Conservation (phyloP, 2,797 vertebrate genomes). For the Cyprinella venusta region DNA sequence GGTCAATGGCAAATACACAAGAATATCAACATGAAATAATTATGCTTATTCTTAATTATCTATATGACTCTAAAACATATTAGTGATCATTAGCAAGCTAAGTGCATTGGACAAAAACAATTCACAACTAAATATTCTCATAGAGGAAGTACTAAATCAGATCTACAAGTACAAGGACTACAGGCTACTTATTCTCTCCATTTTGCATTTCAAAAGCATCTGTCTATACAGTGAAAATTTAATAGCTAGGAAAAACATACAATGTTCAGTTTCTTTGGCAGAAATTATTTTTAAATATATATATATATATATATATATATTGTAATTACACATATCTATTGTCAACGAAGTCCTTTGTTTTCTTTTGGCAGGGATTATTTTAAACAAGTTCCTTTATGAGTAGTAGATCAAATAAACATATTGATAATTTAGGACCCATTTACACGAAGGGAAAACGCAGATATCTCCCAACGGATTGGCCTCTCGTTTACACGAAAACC, state of each 20-base stretch:
- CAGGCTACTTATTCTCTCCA: background rate
- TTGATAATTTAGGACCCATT: too few species aligned
- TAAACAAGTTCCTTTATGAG: background rate
- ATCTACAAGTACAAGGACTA: background rate
- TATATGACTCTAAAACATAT: background rate
- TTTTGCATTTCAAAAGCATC: background rate
- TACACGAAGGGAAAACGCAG: too few species aligned
- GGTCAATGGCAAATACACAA: background rate
- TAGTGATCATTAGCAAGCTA: background rate
- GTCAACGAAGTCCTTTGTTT: too few species aligned
- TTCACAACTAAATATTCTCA: too few species aligned
- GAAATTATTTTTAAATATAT: background rate
- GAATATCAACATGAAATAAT: constrained; percentile 8
- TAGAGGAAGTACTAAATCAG: background rate
- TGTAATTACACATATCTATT: too few species aligned
- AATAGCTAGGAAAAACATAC: background rate
- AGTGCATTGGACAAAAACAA: too few species aligned
- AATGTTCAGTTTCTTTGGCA: background rate
- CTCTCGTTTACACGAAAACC: too few species aligned
- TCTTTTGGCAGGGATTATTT: background rate
- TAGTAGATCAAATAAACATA: background rate
- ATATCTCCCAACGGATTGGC: too few species aligned
- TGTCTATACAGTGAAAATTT: background rate
- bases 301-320: background rate
- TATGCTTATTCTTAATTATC: background rate